A percentile compares a stretch with the other conserved stretches of the same genome.
phyloP scores from a whole-genome alignment of 2,888 invertebrate species.

The Cryptocheilus praepositus region DNA sequence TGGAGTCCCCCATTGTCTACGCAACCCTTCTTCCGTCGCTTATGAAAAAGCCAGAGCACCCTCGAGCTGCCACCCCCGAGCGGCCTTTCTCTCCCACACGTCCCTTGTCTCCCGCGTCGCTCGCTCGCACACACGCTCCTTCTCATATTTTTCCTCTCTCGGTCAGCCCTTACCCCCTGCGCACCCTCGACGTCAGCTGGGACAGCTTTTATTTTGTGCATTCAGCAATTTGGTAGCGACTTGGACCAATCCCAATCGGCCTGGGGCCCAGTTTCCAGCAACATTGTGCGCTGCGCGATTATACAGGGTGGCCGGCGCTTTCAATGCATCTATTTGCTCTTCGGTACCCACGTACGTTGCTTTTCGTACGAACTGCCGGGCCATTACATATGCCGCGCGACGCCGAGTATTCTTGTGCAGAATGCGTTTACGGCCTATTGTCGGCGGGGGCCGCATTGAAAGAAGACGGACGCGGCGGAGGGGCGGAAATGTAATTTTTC shows the following conservation, averaged over 20 bases:
- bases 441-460: too few relatives aligned
- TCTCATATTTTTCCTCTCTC: constrained; percentile 10
- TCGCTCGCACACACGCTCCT: background rate
- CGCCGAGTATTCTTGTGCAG: too few relatives aligned
- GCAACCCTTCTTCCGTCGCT: constrained; percentile 57
- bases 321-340: too few relatives aligned
- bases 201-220: constrained; percentile 66
- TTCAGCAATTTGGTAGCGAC: constrained; percentile 59
- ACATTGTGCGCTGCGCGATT: background rate
- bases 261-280: constrained; percentile 48
- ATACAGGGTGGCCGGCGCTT: background rate
- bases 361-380: too few relatives aligned
- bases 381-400: too few relatives aligned
- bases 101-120: too few relatives aligned
- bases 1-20: constrained; percentile 63
- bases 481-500: background rate
- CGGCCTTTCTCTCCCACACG: constrained; percentile 31
- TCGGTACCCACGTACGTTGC: too few relatives aligned
- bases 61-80: constrained; percentile 51
- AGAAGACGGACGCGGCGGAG: background rate
- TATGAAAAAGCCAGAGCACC: constrained; percentile 60
- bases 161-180: constrained; percentile 16
- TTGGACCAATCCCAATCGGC: constrained; percentile 35
- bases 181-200: constrained; percentile 59
- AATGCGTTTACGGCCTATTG: too few relatives aligned